phyloP scores from a whole-genome alignment of 2,888 invertebrate genomes.

The Trissonchulus sp. region DNA sequence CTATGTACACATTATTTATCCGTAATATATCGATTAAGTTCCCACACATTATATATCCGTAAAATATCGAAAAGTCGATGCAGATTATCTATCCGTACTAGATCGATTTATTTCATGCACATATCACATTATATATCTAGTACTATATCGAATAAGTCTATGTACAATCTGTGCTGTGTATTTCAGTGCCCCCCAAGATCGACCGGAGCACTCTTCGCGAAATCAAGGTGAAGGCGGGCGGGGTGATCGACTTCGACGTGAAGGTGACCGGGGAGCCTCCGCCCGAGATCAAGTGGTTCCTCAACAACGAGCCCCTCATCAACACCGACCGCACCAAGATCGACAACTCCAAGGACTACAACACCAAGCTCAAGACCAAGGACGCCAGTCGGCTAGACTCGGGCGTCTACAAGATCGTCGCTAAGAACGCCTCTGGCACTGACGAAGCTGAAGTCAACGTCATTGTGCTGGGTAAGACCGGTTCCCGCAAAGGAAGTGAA shows the following conservation, averaged over 20 bases:
- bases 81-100: no score
- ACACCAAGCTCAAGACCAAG: conserved; percentile 71
- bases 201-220: conserved; percentile 84
- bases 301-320: conserved; percentile 65
- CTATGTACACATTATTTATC: no score
- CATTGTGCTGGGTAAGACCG: conserved; percentile 71
- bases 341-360: conserved; percentile 69
- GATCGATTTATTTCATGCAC: no score
- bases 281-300: conserved; percentile 76
- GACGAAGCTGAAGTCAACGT: conserved; percentile 57
- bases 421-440: conserved; percentile 56
- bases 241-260: conserved; percentile 81
- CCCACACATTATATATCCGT: no score
- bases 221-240: conserved; percentile 78
- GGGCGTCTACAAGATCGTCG: conserved; percentile 56
- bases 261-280: conserved; percentile 86
- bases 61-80: no score
- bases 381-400: conserved; percentile 77
- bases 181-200: conserved; percentile 80
- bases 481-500: no score
- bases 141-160: no score
- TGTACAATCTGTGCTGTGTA: conserved; percentile 68
- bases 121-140: no score
- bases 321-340: conserved; percentile 65
- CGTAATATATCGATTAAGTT: no score